Conservation (phyloP, 2,797 vertebrate species). For the Propithecus deckenii region DNA sequence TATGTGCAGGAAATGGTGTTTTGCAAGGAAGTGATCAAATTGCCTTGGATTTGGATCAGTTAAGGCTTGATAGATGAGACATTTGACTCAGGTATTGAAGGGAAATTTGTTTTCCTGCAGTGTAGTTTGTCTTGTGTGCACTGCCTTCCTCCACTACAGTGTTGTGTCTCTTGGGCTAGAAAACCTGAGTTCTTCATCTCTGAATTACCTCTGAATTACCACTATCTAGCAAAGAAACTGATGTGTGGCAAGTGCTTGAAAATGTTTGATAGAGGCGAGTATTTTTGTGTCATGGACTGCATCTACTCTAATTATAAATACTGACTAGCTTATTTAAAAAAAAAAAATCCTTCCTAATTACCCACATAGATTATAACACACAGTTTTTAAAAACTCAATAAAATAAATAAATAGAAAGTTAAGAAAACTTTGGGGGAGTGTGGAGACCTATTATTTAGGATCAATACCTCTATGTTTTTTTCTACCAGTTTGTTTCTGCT, state of each 20-base stretch:
- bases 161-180: background rate
- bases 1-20: background rate
- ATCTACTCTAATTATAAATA: background rate
- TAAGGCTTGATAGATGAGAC: background rate
- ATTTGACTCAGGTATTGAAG: background rate
- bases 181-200: background rate
- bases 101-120: background rate
- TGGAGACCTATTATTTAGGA: background rate
- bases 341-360: background rate
- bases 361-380: background rate
- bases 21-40: background rate
- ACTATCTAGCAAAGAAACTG: background rate
- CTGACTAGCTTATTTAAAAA: background rate
- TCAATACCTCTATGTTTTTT: background rate
- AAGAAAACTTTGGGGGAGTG: background rate
- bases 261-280: background rate
- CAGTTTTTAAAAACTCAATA: background rate
- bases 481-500: fast-evolving
- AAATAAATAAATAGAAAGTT: background rate
- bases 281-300: background rate
- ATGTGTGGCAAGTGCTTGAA: background rate
- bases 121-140: background rate
- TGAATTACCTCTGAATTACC: background rate
- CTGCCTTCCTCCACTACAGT: background rate
- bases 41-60: background rate